Evolutionary conservation across 2,888 invertebrate genomes (phyloP).

Genomic region (Dynastes maya): DNA sequence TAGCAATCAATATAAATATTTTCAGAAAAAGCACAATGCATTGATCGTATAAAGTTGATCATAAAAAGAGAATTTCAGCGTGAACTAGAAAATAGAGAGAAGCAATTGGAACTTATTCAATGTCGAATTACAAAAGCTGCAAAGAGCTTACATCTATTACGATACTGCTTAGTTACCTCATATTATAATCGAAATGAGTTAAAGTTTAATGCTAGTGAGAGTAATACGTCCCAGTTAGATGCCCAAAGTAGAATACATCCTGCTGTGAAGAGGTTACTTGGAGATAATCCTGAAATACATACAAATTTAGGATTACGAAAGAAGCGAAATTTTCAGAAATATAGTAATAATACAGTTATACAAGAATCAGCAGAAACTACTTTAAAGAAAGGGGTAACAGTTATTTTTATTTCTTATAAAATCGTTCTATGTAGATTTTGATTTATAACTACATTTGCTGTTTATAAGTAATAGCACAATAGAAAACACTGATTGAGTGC

Average conservation of each 20-base stretch:
- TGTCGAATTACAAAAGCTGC: slow-evolving; percentile 75
- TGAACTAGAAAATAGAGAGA: slow-evolving; percentile 80
- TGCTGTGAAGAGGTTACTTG: slow-evolving; percentile 81
- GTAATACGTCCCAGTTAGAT: slow-evolving; percentile 59
- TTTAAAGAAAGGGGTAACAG: slow-evolving; percentile 12
- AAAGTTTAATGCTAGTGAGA: slow-evolving; percentile 66
- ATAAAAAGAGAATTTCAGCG: slow-evolving; percentile 81
- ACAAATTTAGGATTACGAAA: slow-evolving; percentile 50
- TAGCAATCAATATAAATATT: background rate
- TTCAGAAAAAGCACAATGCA: slow-evolving; percentile 72
- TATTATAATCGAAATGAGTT: slow-evolving; percentile 76
- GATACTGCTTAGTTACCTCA: slow-evolving; percentile 75
- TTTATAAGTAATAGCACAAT: too few relatives aligned
- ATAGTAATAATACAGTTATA: slow-evolving; percentile 49
- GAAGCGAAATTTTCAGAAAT: slow-evolving; percentile 53
- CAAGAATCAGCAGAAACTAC: slow-evolving; percentile 46
- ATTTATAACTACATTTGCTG: too few relatives aligned
- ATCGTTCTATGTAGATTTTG: too few relatives aligned
- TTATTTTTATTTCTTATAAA: too few relatives aligned
- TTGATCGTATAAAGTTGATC: slow-evolving; percentile 77
- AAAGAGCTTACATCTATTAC: slow-evolving; percentile 74
- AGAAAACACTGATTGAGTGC: too few relatives aligned
- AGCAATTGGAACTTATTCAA: slow-evolving; percentile 82
- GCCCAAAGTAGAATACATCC: slow-evolving; percentile 79
- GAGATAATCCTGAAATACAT: slow-evolving; percentile 71